Conservation (phyloP, 2,888 invertebrate species). For the Merodon equestris region DNA sequence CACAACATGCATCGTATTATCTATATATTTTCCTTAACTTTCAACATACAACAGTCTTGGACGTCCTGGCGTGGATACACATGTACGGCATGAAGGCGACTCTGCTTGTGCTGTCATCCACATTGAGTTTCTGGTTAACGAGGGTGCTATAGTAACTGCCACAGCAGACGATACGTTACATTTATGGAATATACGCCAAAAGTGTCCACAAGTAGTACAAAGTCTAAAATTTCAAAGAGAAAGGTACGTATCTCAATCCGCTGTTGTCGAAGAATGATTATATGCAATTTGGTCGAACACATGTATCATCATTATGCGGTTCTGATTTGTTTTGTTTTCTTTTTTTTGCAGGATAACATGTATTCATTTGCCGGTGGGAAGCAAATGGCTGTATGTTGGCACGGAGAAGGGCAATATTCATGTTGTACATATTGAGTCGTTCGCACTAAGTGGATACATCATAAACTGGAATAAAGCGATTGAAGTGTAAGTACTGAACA, state of each 20-base stretch:
- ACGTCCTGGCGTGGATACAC: constrained; percentile 97
- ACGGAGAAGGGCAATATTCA: constrained; percentile 99
- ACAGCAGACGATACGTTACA: constrained; percentile 98
- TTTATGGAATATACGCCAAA: constrained; percentile 98
- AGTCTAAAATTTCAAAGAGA: constrained; percentile 98
- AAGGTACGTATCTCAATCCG: constrained; percentile 82
- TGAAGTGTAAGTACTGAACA: constrained; percentile 91
- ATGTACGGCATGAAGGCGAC: constrained; percentile 90
- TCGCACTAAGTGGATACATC: constrained; percentile 97
- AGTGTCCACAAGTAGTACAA: constrained; percentile 95
- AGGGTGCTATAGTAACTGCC: constrained; percentile 96
- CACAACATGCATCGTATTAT: too few relatives aligned
- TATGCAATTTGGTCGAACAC: constrained; percentile 7
- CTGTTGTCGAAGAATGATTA: constrained; percentile 10
- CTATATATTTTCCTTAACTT: constrained; percentile 70
- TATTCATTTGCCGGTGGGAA: constrained; percentile 96
- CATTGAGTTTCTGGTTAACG: constrained; percentile 96
- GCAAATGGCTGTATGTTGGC: constrained; percentile 99
- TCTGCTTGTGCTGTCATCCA: constrained; percentile 85
- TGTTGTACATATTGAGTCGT: constrained; percentile 97
- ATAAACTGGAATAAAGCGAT: constrained; percentile 99
- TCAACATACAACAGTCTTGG: constrained; percentile 86
- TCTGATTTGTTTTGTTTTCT: constrained; percentile 6
- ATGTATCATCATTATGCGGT: constrained; percentile 17
- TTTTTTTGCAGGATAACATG: constrained; percentile 89